These are phyloP conservation scores for Xenentodon cancila DNA, from an alignment of 2,797 vertebrate genomes.

Conservation along the genomic window DNA sequence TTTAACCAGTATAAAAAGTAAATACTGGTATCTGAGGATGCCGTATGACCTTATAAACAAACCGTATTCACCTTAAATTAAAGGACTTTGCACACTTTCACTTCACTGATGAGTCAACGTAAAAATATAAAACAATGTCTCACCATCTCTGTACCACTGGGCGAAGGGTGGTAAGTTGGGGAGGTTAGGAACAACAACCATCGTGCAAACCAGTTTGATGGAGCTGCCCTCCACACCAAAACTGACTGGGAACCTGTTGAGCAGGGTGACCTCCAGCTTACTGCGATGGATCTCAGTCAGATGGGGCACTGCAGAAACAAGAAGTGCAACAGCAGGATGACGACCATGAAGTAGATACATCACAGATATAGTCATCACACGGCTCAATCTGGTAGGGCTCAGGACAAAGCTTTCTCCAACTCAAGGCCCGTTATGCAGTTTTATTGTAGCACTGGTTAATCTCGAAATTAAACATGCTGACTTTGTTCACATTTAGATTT, in stretches of 20 bases:
- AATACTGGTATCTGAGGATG: not conserved
- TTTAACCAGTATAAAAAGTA: not conserved
- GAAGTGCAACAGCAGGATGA: not conserved
- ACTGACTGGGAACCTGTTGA: conserved; percentile 90
- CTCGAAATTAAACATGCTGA: too few relatives aligned
- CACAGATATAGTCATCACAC: too few relatives aligned
- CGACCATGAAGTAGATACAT: too few relatives aligned
- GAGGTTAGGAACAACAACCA: conserved; percentile 91
- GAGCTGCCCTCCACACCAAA: conserved; percentile 91
- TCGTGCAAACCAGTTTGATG: conserved; percentile 85
- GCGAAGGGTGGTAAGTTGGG: conserved; percentile 87
- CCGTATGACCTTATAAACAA: too few relatives aligned
- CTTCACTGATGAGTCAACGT: too few relatives aligned
- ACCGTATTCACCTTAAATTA: too few relatives aligned
- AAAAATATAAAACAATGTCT: conserved; percentile 43
- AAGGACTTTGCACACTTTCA: not conserved
- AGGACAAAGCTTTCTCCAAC: too few relatives aligned
- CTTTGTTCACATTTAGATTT: too few relatives aligned
- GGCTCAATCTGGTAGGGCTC: too few relatives aligned
- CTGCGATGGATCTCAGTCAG: conserved; percentile 84
- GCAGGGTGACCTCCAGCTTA: conserved; percentile 90
- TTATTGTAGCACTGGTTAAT: too few relatives aligned
- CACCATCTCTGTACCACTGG: conserved; percentile 96
- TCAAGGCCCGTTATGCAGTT: too few relatives aligned
- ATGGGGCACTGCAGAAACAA: conserved; percentile 82